Percentiles rank a stretch among this genome's conserved stretches.
Evolutionary conservation across 2,888 invertebrate species (phyloP).

Genomic region (Andrena marginata): DNA sequence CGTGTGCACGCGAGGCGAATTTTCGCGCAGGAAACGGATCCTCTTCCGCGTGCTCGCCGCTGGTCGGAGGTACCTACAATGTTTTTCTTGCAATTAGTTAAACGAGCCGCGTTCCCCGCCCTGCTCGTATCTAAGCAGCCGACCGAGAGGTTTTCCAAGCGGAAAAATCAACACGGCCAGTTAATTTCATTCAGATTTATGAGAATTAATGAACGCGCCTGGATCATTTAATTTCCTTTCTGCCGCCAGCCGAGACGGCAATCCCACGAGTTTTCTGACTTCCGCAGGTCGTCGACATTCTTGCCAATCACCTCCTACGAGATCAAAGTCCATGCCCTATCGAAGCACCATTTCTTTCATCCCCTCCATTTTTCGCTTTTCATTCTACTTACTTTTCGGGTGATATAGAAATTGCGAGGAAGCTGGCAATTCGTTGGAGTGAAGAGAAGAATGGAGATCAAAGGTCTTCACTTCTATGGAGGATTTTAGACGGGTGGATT

Average conservation of each 20-base stretch:
- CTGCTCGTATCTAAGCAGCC: conserved; percentile 31
- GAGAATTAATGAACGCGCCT: conserved; percentile 79
- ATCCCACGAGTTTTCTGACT: conserved; percentile 42
- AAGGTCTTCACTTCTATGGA: no score
- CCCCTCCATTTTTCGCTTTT: no score
- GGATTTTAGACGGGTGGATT: no score
- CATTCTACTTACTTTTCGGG: no score
- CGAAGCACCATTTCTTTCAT: neutral
- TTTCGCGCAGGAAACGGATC: conserved; percentile 44
- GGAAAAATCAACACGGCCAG: conserved; percentile 81
- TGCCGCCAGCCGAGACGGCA: conserved; percentile 21
- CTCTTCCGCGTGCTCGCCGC: conserved; percentile 52
- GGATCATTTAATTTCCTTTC: conserved; percentile 71
- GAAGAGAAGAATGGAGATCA: no score
- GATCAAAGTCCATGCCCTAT: no score
- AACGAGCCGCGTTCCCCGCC: conserved; percentile 60
- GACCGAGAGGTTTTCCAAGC: conserved; percentile 62
- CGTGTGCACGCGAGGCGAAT: conserved; percentile 39
- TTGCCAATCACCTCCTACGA: neutral
- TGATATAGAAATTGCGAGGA: no score
- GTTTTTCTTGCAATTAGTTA: conserved; percentile 68
- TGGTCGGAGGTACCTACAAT: conserved; percentile 21
- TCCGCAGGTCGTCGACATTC: conserved; percentile 35
- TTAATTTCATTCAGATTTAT: conserved; percentile 82
- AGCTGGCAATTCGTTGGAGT: no score